Conservation (phyloP, 2,888 invertebrate species). For the Odontothrips loti region DNA sequence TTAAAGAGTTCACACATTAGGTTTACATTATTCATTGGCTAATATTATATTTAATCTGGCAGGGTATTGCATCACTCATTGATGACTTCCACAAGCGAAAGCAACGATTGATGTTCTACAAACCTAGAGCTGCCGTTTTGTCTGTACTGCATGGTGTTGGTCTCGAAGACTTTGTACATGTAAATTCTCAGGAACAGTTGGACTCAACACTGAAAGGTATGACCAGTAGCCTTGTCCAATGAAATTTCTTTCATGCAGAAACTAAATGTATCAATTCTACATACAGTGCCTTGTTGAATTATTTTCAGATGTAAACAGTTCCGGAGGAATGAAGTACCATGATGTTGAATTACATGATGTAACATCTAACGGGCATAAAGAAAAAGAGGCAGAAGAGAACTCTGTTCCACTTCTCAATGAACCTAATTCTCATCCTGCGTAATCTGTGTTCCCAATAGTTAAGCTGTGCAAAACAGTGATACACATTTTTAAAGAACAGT, state of each 20-base stretch:
- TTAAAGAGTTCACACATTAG: neutral
- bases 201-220: conserved; percentile 50
- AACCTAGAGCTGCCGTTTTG: conserved; percentile 62
- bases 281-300: neutral
- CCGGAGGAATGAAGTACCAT: neutral
- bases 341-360: neutral
- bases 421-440: neutral
- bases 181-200: conserved; percentile 57
- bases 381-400: conserved; percentile 1
- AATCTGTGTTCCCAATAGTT: neutral
- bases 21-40: neutral
- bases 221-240: neutral
- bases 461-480: neutral
- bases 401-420: neutral
- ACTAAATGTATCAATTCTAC: neutral
- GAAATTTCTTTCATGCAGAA: neutral
- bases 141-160: conserved; percentile 65
- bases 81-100: conserved; percentile 66
- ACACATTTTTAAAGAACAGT: neutral
- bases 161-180: conserved; percentile 58
- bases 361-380: neutral
- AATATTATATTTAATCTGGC: conserved; percentile 34
- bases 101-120: conserved; percentile 67
- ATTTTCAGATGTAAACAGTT: neutral
- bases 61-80: conserved; percentile 73